Evolutionary conservation across 2,113 vertebrate genomes (phyloP), one percentile per base, ranked within the genome.

Genomic region (Anguilla rostrata): DNA sequence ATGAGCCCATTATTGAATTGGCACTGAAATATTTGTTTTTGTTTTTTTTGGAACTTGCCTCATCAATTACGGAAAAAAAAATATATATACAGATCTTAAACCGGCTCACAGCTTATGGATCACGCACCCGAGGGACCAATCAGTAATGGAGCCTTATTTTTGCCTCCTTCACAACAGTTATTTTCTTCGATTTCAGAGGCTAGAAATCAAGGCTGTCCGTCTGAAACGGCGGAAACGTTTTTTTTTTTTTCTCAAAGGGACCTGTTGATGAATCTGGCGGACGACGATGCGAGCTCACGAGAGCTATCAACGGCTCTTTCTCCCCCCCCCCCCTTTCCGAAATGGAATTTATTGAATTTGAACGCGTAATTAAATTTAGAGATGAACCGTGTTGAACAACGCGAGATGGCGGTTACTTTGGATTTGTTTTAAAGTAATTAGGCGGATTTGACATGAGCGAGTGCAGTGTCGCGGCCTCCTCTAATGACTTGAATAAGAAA

Each of bases 371-470:
- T 95, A 95, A 95, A 95, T 96, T 95, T 93, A 90, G 89, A 92
- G 92, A 95, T 93, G 94, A 95, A 92, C 91, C 92, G 88, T 91
- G 89, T 92, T 56, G 93, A 94, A 95, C 94, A 95, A 95, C 94
- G 92, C 89, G 90, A 93, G 94, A 92, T 92, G 93, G 90, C 86
- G 92, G 94, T 93, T 93, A 94, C 94, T 94, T 94, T 93, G 93
- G 95, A 94, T 92, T 92, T 94, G 94, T 94, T 95, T 95, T 95
- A 94, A 95, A 94, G 94, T 95, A 94, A 96, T 96, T 95, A 95
- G 91, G 91, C 92, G 66, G 93, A 93, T 90, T 91, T 94, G 95
- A 95, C 93, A 94, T 95, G 95, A 96, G 94, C 94, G 94, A 95
- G 92, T 93, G 93, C 92, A 87, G 91, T 92, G 93, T 91, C 91